Percentiles rank a stretch among this genome's conserved stretches.
These are phyloP conservation scores for Acipenser oxyrinchus DNA, from an alignment of 2,797 vertebrate species.

Conservation along the genomic window DNA sequence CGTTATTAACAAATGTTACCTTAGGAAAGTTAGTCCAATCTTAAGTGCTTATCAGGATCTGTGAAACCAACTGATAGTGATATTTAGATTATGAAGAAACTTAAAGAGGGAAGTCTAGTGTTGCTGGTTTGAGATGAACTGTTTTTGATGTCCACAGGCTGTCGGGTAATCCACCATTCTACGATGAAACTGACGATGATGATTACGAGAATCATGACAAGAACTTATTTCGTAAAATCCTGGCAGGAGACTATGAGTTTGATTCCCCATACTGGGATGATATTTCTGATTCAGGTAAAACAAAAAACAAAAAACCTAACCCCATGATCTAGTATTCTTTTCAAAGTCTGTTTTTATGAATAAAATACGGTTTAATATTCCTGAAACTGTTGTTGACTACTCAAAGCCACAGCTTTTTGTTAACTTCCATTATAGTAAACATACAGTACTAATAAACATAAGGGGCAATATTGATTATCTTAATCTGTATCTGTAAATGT, in stretches of 20 bases:
- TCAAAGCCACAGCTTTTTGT: slow-evolving; percentile 13
- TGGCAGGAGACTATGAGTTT: slow-evolving; percentile 92
- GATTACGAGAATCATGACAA: slow-evolving; percentile 97
- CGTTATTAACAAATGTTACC: not conserved
- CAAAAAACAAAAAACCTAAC: too few species aligned
- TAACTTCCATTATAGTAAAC: slow-evolving; percentile 9
- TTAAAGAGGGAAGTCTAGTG: too few species aligned
- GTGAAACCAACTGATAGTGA: too few species aligned
- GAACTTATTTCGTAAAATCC: slow-evolving; percentile 94
- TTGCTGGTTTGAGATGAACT: too few species aligned
- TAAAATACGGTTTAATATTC: too few species aligned
- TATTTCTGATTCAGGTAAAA: slow-evolving; percentile 88
- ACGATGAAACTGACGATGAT: slow-evolving; percentile 90
- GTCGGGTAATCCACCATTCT: slow-evolving; percentile 95
- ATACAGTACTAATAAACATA: too few species aligned
- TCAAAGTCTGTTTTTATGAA: too few species aligned
- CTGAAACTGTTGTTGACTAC: not conserved
- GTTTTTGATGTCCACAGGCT: slow-evolving; percentile 51
- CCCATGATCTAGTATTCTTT: too few species aligned
- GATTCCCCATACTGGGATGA: slow-evolving; percentile 98
- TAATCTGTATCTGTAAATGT: too few species aligned
- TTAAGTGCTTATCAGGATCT: too few species aligned
- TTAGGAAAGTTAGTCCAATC: too few species aligned
- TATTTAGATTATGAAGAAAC: not conserved
- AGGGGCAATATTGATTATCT: too few species aligned